These are phyloP conservation scores for Drosophila anceps DNA, from an alignment of 2,888 invertebrate genomes.

Conservation along the genomic window DNA sequence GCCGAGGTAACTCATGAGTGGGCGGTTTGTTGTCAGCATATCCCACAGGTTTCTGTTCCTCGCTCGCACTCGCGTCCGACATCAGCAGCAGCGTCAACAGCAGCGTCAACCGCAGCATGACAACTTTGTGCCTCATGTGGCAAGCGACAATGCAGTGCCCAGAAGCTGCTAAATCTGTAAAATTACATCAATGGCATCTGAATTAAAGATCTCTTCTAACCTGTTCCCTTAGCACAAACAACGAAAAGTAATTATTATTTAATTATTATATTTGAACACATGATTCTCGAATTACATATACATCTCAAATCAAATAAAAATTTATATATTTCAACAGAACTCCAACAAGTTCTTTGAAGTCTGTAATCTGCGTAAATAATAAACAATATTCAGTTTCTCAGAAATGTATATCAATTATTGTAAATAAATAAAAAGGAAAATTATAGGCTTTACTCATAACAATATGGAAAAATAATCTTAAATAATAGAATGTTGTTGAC, in stretches of 20 bases:
- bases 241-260: not conserved
- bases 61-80: slow-evolving; percentile 1
- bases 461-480: too few relatives aligned
- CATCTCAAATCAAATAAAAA: too few relatives aligned
- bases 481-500: too few relatives aligned
- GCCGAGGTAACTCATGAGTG: slow-evolving; percentile 73
- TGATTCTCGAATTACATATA: too few relatives aligned
- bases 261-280: too few relatives aligned
- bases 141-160: not conserved
- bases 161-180: slow-evolving; percentile 13
- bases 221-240: not conserved
- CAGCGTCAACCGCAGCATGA: slow-evolving; percentile 49
- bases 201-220: not conserved
- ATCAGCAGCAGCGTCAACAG: slow-evolving; percentile 30
- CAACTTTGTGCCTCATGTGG: slow-evolving; percentile 23
- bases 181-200: not conserved
- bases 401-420: too few relatives aligned
- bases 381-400: too few relatives aligned
- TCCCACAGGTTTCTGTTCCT: slow-evolving; percentile 1
- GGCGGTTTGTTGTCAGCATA: slow-evolving; percentile 50
- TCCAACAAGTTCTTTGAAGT: too few relatives aligned
- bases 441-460: too few relatives aligned
- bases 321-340: too few relatives aligned
- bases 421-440: too few relatives aligned
- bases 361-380: too few relatives aligned